A percentile compares a stretch with the other conserved stretches of the same genome.
Evolutionary conservation across 2,113 vertebrate genomes (phyloP).

Genomic region (Notarius lentiginosus): DNA sequence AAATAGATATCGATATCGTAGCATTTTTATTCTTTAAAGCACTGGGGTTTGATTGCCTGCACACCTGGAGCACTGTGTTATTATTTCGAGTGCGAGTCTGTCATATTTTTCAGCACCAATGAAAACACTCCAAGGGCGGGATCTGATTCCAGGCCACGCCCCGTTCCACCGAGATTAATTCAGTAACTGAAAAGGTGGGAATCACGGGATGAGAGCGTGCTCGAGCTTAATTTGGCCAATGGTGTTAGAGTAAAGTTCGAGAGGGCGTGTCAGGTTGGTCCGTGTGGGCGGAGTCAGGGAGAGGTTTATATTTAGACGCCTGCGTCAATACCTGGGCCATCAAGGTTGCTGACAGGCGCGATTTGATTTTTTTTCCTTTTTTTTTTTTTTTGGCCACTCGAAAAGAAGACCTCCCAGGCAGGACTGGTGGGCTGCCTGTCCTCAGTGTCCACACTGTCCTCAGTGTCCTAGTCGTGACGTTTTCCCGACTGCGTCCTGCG

Average conservation of each 20-base stretch:
- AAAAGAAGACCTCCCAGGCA: slow-evolving; percentile 32
- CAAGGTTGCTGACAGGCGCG: slow-evolving; percentile 53
- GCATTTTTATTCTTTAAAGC: not conserved
- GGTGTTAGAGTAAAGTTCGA: slow-evolving; percentile 45
- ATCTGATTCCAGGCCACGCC: slow-evolving; percentile 16
- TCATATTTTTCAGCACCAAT: slow-evolving; percentile 49
- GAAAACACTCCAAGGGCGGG: slow-evolving; percentile 10
- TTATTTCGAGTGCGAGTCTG: not conserved
- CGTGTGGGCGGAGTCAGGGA: slow-evolving; percentile 53
- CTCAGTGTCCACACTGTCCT: too few species aligned
- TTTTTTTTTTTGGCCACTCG: not conserved
- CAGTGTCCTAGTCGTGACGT: slow-evolving; percentile 10
- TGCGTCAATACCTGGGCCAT: slow-evolving; percentile 62
- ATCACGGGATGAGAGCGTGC: slow-evolving; percentile 52
- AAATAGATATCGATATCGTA: not conserved
- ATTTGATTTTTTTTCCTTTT: slow-evolving; percentile 3
- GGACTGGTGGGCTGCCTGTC: slow-evolving; percentile 19
- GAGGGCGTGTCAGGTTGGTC: slow-evolving; percentile 16
- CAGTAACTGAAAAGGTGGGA: slow-evolving; percentile 23
- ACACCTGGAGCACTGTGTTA: not conserved
- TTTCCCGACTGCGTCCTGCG: slow-evolving; percentile 19
- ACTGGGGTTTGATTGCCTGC: not conserved
- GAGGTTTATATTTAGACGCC: slow-evolving; percentile 65
- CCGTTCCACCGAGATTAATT: not conserved
- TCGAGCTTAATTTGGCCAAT: slow-evolving; percentile 30